Evolutionary conservation across 2,113 vertebrate genomes (phyloP).

Genomic region (Chrysochloris asiatica): DNA sequence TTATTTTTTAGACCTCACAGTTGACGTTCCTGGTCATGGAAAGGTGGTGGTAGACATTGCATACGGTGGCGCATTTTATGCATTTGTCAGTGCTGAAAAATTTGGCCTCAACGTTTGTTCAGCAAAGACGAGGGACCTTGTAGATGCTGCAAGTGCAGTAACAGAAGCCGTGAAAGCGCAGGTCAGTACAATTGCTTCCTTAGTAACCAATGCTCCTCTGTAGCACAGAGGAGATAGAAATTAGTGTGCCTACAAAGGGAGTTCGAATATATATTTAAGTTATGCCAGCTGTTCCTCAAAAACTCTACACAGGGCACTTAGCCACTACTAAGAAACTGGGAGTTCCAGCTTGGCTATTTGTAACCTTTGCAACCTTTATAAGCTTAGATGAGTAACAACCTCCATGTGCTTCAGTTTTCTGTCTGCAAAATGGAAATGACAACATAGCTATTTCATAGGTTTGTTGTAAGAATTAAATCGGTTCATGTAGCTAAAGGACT

Average conservation of each 20-base stretch:
- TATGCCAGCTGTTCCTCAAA: too few relatives aligned
- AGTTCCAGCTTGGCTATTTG: neutral
- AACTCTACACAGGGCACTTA: too few relatives aligned
- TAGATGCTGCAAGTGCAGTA: constrained; percentile 88
- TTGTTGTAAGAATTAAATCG: constrained; percentile 11
- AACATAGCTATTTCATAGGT: neutral
- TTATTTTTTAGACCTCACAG: constrained; percentile 85
- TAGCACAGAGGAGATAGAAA: neutral
- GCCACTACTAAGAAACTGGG: neutral
- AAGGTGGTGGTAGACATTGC: constrained; percentile 90
- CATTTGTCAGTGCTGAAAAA: constrained; percentile 88
- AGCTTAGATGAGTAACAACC: neutral
- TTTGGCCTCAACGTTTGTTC: constrained; percentile 90
- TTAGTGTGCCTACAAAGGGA: neutral
- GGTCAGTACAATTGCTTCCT: constrained; percentile 78
- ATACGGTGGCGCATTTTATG: constrained; percentile 96
- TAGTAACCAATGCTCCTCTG: neutral
- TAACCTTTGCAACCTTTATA: neutral
- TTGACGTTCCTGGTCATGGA: constrained; percentile 88
- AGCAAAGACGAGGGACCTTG: constrained; percentile 90
- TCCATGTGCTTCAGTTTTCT: neutral
- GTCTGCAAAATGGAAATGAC: neutral
- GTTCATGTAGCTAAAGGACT: neutral
- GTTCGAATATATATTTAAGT: neutral
- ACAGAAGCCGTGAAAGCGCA: constrained; percentile 91